Evolutionary conservation across 2,113 vertebrate genomes (phyloP).

Genomic region (Tyto alba): DNA sequence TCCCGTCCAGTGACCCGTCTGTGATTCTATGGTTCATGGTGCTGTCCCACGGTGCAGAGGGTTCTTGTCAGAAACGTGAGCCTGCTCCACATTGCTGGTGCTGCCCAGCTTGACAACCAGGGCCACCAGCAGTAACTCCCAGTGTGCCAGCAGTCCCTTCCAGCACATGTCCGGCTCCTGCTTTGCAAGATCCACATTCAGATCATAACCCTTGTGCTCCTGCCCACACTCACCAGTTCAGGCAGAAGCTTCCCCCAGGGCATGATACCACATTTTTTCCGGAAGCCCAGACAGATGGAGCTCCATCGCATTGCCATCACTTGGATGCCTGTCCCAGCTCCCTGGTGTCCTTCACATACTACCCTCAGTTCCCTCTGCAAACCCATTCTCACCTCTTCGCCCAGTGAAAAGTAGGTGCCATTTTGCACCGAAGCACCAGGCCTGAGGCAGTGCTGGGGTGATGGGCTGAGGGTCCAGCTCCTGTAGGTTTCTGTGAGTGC

Average conservation of each 20-base stretch:
- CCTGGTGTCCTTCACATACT: background rate
- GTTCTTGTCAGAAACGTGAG: background rate
- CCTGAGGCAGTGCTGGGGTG: background rate
- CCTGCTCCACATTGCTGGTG: fast-evolving
- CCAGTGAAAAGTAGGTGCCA: background rate
- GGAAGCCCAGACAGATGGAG: background rate
- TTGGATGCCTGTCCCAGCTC: background rate
- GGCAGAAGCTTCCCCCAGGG: background rate
- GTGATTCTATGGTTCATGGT: background rate
- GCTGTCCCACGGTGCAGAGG: fast-evolving
- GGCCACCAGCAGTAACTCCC: background rate
- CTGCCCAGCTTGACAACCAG: background rate
- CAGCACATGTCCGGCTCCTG: background rate
- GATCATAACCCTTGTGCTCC: background rate
- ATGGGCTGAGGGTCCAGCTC: background rate
- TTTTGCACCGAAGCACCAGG: background rate
- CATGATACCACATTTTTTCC: background rate
- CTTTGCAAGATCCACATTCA: background rate
- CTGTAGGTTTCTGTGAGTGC: no score
- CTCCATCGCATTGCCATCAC: background rate
- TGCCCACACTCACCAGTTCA: background rate
- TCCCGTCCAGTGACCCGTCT: background rate
- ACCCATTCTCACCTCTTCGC: background rate
- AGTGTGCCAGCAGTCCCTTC: background rate
- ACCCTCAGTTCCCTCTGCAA: background rate